Percentiles rank a stretch among this genome's conserved stretches.
phyloP scores from a whole-genome alignment of 2,888 invertebrate genomes.

The Nemotelus pantherinus region DNA sequence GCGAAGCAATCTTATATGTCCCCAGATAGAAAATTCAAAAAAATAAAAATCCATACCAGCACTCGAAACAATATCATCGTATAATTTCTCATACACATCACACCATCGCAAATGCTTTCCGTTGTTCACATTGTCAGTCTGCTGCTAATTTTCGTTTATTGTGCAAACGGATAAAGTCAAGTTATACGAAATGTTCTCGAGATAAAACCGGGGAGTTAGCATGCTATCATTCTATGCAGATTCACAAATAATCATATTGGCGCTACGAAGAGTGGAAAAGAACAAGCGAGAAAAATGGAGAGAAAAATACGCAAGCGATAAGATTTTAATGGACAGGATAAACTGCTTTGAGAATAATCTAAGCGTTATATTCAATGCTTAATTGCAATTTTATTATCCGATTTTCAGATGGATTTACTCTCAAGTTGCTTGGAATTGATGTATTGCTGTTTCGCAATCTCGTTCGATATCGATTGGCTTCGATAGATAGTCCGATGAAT shows the following conservation, averaged over 20 bases:
- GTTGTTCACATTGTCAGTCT: too few species aligned
- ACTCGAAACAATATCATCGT: too few species aligned
- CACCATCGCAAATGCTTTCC: too few species aligned
- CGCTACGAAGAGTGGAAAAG: background rate
- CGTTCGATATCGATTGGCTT: too few species aligned
- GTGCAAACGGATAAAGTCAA: slow-evolving; percentile 20
- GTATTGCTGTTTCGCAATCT: too few species aligned
- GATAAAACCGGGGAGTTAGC: slow-evolving; percentile 7
- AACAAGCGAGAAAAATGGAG: background rate
- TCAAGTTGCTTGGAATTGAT: too few species aligned
- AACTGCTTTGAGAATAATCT: background rate
- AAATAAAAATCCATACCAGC: too few species aligned
- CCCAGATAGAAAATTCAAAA: too few species aligned
- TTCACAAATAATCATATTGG: slow-evolving; percentile 14
- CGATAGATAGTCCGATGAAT: too few species aligned
- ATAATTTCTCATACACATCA: too few species aligned
- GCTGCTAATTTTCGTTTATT: slow-evolving; percentile 21
- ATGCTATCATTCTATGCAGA: background rate
- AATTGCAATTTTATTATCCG: slow-evolving; percentile 10
- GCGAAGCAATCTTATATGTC: too few species aligned
- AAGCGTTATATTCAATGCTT: background rate
- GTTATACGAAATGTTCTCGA: background rate
- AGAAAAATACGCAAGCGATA: background rate
- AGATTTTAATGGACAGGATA: slow-evolving; percentile 13
- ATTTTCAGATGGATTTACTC: slow-evolving; percentile 3